Conservation (phyloP, 2,113 vertebrate genomes). For the Parotia lawesii region DNA sequence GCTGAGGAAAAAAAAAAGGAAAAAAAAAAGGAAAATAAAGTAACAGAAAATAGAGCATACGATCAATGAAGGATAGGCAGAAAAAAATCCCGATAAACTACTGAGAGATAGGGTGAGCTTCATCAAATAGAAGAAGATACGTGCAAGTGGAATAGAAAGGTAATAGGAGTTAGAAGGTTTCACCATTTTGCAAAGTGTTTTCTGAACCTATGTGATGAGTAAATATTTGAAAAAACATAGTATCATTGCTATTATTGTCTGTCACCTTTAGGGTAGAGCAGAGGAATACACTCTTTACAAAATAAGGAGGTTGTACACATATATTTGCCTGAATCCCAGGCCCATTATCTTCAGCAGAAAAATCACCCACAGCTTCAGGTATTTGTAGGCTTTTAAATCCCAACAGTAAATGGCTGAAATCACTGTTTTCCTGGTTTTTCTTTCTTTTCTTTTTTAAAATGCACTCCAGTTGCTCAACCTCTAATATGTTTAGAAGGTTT, state of each 20-base stretch:
- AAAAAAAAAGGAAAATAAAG: neutral
- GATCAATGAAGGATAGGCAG: neutral
- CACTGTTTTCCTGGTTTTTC: neutral
- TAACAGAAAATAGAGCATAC: neutral
- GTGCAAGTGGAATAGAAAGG: neutral
- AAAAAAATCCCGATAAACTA: neutral
- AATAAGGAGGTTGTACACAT: neutral
- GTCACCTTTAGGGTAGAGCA: neutral
- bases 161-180: neutral
- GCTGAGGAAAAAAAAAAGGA: neutral
- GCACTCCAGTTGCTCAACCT: neutral
- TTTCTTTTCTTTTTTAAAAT: neutral
- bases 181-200: neutral
- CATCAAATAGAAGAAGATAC: neutral
- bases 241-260: neutral
- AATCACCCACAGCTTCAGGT: neutral
- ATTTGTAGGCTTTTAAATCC: neutral
- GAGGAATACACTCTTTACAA: neutral
- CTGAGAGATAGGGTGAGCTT: neutral
- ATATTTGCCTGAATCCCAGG: neutral
- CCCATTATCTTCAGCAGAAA: neutral
- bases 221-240: neutral
- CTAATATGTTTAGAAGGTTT: neutral
- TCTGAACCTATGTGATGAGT: neutral
- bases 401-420: neutral